phyloP scores from a whole-genome alignment of 2,113 vertebrate genomes.

The Apaloderma vittatum region DNA sequence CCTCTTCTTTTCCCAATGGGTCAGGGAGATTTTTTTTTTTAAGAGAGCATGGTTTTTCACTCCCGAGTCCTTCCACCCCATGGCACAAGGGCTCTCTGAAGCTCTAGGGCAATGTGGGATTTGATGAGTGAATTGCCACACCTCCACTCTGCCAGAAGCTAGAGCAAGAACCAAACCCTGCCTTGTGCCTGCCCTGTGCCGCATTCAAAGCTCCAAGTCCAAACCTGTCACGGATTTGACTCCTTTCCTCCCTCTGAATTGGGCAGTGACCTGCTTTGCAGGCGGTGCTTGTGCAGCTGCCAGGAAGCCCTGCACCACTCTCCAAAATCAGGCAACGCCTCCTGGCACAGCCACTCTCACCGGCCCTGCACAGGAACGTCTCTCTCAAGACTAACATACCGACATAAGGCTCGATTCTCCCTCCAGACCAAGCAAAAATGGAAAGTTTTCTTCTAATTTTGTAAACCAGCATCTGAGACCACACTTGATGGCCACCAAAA shows the following conservation, averaged over 20 bases:
- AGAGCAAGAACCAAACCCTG: not conserved
- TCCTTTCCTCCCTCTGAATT: not conserved
- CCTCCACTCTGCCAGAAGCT: not conserved
- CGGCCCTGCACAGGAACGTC: fast-evolving
- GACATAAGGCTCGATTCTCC: not conserved
- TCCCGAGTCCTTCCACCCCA: not conserved
- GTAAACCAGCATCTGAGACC: not conserved
- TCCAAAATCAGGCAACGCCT: not conserved
- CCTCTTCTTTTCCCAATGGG: not conserved
- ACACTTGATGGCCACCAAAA: not conserved
- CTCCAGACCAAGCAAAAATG: not conserved
- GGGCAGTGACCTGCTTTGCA: not conserved
- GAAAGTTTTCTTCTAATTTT: not conserved
- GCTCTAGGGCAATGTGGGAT: not conserved
- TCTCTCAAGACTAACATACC: not conserved
- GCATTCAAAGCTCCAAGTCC: not conserved
- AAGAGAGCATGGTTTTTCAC: not conserved
- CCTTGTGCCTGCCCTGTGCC: fast-evolving
- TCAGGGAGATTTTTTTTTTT: not conserved
- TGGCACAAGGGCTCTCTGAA: not conserved
- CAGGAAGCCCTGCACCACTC: not conserved
- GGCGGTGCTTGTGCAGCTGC: not conserved
- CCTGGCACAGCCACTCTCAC: not conserved
- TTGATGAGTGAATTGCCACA: not conserved
- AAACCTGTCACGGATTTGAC: not conserved